Evolutionary conservation across 1,140 invertebrate species (phyloP).

Genomic region (Drepana arcuata): DNA sequence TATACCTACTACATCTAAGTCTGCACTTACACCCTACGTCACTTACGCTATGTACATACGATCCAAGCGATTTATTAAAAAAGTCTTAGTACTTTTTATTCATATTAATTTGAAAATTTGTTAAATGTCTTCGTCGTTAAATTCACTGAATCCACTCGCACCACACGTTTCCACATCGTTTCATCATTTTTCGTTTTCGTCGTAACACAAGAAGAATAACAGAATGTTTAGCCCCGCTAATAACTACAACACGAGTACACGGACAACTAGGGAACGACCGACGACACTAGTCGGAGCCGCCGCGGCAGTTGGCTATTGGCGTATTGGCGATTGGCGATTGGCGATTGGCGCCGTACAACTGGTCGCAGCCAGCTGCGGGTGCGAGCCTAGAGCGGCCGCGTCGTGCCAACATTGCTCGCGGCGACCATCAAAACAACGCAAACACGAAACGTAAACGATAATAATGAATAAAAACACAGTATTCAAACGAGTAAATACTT

Average conservation of each 20-base stretch:
- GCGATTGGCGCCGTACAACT: too few species aligned
- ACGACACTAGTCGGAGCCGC: too few species aligned
- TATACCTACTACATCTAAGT: conserved; percentile 69
- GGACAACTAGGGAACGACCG: conserved; percentile 54
- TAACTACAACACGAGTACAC: conserved; percentile 54
- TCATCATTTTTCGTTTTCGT: conserved; percentile 37
- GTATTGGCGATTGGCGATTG: too few species aligned
- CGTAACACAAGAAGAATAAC: conserved; percentile 60
- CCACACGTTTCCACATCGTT: conserved; percentile 43
- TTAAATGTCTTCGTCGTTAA: conserved; percentile 68
- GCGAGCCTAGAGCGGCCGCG: too few species aligned
- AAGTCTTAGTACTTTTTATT: conserved; percentile 66
- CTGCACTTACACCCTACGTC: conserved; percentile 53
- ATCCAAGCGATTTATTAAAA: conserved; percentile 65
- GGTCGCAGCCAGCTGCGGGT: too few species aligned
- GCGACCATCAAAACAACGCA: too few species aligned
- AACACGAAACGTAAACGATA: too few species aligned
- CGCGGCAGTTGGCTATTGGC: too few species aligned
- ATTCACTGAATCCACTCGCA: conserved; percentile 65
- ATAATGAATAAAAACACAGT: conserved; percentile 31
- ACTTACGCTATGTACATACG: conserved; percentile 69
- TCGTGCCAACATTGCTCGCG: too few species aligned
- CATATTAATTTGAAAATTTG: conserved; percentile 70
- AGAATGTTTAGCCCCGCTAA: conserved; percentile 57
- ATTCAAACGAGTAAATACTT: conserved; percentile 55